phyloP scores from a whole-genome alignment of 1,140 invertebrate genomes.

The Lasioglossum albipes region DNA sequence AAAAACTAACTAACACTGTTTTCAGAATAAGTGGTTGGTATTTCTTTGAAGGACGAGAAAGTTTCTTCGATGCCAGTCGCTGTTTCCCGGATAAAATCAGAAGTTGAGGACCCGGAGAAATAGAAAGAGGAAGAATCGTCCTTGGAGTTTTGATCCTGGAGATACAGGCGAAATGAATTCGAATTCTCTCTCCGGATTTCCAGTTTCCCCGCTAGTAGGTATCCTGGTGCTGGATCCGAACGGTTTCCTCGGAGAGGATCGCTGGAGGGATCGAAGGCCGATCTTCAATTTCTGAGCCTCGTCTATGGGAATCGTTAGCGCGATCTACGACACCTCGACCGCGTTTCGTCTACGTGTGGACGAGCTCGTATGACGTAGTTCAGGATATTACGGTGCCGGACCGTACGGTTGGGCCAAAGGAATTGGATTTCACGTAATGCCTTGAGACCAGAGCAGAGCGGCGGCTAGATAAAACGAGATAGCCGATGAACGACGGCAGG shows the following conservation, averaged over 20 bases:
- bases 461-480: constrained; percentile 44
- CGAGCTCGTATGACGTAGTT: constrained; percentile 36
- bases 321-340: constrained; percentile 23
- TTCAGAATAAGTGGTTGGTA: too few relatives aligned
- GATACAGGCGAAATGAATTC: neutral
- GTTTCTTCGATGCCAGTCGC: too few relatives aligned
- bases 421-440: constrained; percentile 68
- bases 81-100: neutral
- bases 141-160: neutral
- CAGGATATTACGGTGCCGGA: constrained; percentile 57
- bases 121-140: neutral
- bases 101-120: neutral
- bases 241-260: neutral
- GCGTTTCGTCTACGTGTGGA: constrained; percentile 37
- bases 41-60: too few relatives aligned
- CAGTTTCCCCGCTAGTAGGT: neutral
- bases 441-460: constrained; percentile 24
- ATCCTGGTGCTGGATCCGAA: too few relatives aligned
- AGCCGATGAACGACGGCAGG: neutral
- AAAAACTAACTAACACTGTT: too few relatives aligned
- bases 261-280: neutral
- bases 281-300: constrained; percentile 21
- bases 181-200: neutral
- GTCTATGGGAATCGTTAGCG: constrained; percentile 23
- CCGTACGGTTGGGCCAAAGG: constrained; percentile 56